A percentile compares a stretch with the other conserved stretches of the same genome.
phyloP scores from a whole-genome alignment of 2,113 vertebrate genomes.

The Struthidea cinerea region DNA sequence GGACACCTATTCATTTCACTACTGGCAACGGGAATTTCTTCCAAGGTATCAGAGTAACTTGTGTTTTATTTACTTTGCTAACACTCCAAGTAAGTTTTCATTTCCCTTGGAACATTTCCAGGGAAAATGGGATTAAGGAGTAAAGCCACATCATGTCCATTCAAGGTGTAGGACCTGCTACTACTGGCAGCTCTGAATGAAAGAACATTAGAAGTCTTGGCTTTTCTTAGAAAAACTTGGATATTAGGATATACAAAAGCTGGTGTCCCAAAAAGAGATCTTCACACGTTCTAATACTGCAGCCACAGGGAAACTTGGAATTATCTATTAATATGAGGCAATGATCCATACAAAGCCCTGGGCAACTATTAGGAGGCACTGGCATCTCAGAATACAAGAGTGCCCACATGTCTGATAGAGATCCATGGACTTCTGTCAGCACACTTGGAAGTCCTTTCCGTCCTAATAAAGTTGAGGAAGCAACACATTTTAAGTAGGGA shows the following conservation, averaged over 20 bases:
- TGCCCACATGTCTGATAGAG: not conserved
- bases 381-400: not conserved
- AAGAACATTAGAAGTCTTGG: not conserved
- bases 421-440: not conserved
- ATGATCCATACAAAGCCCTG: not conserved
- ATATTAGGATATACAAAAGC: not conserved
- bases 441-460: not conserved
- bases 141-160: not conserved
- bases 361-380: not conserved
- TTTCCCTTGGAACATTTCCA: conserved; percentile 33
- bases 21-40: not conserved
- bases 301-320: not conserved
- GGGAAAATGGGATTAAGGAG: conserved; percentile 11
- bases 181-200: not conserved
- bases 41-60: not conserved
- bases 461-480: not conserved
- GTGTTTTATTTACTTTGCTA: conserved; percentile 24
- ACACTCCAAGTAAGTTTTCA: not conserved
- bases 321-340: not conserved
- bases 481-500: not conserved
- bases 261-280: not conserved
- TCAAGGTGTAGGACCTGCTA: not conserved
- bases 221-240: not conserved
- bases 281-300: not conserved
- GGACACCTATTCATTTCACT: not conserved